Evolutionary conservation across 2,888 invertebrate species (phyloP).

Genomic region (Mimas tiliae): DNA sequence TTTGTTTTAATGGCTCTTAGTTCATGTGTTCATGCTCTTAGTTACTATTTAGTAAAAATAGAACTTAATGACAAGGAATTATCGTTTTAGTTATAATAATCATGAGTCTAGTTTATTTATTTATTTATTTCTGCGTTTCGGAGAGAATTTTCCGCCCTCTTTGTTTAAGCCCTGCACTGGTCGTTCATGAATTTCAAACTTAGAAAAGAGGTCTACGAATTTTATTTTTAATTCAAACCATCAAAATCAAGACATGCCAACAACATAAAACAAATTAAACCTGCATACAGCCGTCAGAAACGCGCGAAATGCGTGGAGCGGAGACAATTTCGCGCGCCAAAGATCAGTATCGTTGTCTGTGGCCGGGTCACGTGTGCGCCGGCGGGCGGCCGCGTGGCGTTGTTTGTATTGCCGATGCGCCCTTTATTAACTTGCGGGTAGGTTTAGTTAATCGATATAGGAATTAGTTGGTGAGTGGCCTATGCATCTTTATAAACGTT

Average conservation of each 20-base stretch:
- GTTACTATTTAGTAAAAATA: no score
- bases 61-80: no score
- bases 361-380: constrained; percentile 66
- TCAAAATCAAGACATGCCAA: not conserved
- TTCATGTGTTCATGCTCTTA: no score
- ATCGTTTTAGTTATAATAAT: no score
- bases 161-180: no score
- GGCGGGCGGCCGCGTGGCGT: constrained; percentile 63
- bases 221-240: not conserved
- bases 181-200: not conserved
- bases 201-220: not conserved
- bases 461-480: constrained; percentile 11
- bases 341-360: constrained; percentile 67
- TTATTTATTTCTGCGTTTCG: no score
- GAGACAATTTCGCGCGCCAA: constrained; percentile 74
- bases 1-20: no score
- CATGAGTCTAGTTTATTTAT: no score
- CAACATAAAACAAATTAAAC: constrained; percentile 17
- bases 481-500: not conserved
- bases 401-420: constrained; percentile 63
- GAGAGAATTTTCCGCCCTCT: no score
- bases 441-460: constrained; percentile 29
- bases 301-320: constrained; percentile 51
- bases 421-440: constrained; percentile 71
- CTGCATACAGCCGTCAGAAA: constrained; percentile 21